Conservation (phyloP, 1,140 invertebrate species). For the Varroa destructor region DNA sequence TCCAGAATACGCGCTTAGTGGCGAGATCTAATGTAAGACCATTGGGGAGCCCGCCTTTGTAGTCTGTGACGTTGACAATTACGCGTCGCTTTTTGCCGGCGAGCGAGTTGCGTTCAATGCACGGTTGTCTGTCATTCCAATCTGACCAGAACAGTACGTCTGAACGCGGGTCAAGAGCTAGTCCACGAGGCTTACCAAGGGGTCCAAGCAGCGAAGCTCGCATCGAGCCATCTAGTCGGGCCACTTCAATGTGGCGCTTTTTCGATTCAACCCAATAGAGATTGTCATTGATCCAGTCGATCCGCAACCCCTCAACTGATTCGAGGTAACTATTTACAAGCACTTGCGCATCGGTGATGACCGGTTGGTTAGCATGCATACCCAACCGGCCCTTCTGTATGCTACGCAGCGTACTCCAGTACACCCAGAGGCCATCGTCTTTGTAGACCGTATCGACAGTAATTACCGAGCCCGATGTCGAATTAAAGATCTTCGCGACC, state of each 20-base stretch:
- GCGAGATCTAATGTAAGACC: conserved; percentile 20
- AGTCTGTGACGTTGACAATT: conserved; percentile 26
- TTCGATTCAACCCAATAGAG: conserved; percentile 27
- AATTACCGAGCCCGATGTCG: conserved; percentile 21
- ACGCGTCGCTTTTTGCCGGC: conserved; percentile 18
- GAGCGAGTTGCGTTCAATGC: conserved; percentile 19
- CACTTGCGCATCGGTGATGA: conserved; percentile 12
- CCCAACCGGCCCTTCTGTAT: conserved; percentile 5
- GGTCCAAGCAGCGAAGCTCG: conserved; percentile 4
- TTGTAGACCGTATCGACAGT: conserved; percentile 24
- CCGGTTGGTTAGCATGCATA: background rate
- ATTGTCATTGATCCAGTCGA: conserved; percentile 27
- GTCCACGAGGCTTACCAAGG: conserved; percentile 13
- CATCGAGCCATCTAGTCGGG: conserved; percentile 21
- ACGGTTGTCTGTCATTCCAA: conserved; percentile 16
- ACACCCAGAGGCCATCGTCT: conserved; percentile 27
- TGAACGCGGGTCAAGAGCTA: conserved; percentile 14
- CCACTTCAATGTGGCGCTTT: conserved; percentile 23
- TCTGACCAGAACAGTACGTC: conserved; percentile 26
- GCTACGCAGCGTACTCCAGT: conserved; percentile 21
- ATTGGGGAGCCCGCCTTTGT: conserved; percentile 15
- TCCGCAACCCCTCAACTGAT: conserved; percentile 18
- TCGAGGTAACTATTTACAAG: conserved; percentile 28
- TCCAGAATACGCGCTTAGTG: conserved; percentile 27
- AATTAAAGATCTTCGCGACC: conserved; percentile 16